Evolutionary conservation across 2,113 vertebrate species (phyloP), one percentile per base, ranked within the genome.

Genomic region (Siniperca knerii): DNA sequence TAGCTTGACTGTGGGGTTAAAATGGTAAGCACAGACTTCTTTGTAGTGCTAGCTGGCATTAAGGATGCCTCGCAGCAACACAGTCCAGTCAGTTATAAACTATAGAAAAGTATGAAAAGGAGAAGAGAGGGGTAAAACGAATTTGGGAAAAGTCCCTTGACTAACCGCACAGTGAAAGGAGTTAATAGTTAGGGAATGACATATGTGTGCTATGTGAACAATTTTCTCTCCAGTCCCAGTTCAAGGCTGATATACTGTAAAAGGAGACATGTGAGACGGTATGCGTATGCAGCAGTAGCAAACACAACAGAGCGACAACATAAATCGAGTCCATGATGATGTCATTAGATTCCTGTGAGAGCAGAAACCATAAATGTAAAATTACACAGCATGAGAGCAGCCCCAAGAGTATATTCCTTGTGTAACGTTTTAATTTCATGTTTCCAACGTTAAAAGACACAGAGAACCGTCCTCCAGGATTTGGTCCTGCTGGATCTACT

Each of bases 301-400:
- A 77, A 87, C 62, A 25, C 46, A n/a, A 29, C 54, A 20, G 15
- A 79, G 46, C 10, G 42, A 60, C 67, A 57, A 20, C 75, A 88
- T 71, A 87, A 82, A 87, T 89, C 44, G 21, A 72, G 46, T 16
- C 44, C 6, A 0, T n/a, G 75, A 74, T 86, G 85, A 89, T 82
- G 82, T 90, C 92, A 91, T 79, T 1, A 37, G 68, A 91, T 87
- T 89, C 89, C 87, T 85, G 77, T 0, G 79, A 87, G 89, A 84
- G 68, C 35, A 44, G 25, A 78, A 57, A 86, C 20, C 71, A 16
- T 60, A 71, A 67, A 78, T 88, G 72, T 83, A 85, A 87, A 90
- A 93, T 77, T 62, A 86, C 67, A 46, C 60, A 80, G 48, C 81
- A 68, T 75, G 82, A 71, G 79, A 71, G 65, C 62, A 69, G 70